A percentile compares a stretch with the other conserved stretches of the same genome.
phyloP scores from a whole-genome alignment of 2,113 vertebrate species.

The Dasyornis broadbenti region DNA sequence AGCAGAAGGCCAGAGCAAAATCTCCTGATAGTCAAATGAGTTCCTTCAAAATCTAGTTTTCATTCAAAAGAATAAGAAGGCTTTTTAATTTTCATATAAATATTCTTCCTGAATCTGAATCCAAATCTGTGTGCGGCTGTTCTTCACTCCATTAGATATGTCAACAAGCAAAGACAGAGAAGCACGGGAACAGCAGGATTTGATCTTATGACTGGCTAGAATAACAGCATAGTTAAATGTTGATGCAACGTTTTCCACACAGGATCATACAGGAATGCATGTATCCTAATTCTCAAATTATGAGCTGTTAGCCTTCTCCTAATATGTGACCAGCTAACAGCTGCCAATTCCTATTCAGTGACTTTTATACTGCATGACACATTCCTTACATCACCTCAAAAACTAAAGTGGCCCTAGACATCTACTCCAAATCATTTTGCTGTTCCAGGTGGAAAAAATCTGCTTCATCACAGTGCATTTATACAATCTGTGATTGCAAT shows the following conservation, averaged over 20 bases:
- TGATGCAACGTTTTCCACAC: not conserved
- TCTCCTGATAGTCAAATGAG: not conserved
- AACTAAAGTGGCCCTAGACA: not conserved
- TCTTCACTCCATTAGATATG: rapidly evolving
- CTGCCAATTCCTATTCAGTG: not conserved
- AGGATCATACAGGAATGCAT: not conserved
- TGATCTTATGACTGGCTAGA: not conserved
- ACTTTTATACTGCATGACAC: not conserved
- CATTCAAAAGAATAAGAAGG: not conserved
- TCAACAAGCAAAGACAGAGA: not conserved
- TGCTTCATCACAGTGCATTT: not conserved
- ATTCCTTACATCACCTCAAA: not conserved
- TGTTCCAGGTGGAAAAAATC: not conserved
- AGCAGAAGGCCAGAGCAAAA: not conserved
- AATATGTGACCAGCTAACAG: not conserved
- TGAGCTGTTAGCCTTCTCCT: not conserved
- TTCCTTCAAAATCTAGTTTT: not conserved
- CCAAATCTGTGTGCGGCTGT: not conserved
- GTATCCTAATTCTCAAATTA: not conserved
- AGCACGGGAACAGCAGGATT: not conserved
- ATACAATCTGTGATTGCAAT: not conserved
- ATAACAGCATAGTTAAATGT: not conserved
- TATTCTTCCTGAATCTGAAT: not conserved
- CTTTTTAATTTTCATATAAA: not conserved
- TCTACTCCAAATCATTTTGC: not conserved